Conservation (phyloP, 2,888 invertebrate genomes). For the Phrixothrix hirtus region DNA sequence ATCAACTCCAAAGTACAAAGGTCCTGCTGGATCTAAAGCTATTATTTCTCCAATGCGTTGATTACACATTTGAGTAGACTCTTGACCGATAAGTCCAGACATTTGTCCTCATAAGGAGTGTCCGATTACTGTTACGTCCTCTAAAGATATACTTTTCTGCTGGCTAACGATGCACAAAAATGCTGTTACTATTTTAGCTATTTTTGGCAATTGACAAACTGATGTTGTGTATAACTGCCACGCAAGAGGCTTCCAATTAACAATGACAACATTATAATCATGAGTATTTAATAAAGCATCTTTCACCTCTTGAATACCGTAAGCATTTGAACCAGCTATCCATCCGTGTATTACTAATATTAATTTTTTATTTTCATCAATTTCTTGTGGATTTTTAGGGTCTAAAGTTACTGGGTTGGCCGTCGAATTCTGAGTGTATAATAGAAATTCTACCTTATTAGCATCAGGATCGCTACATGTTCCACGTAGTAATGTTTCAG, state of each 20-base stretch:
- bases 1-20: neutral
- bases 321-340: neutral
- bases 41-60: no score
- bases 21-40: slow-evolving; percentile 3
- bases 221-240: slow-evolving; percentile 15
- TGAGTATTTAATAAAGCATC: slow-evolving; percentile 4
- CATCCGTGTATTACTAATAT: no score
- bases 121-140: neutral
- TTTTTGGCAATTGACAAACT: slow-evolving; percentile 15
- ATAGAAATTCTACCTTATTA: no score
- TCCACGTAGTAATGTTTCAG: no score
- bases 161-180: neutral
- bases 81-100: neutral
- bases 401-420: no score
- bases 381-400: no score
- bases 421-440: no score
- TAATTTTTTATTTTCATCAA: no score
- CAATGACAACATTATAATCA: slow-evolving; percentile 15
- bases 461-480: no score
- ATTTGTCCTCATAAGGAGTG: slow-evolving; percentile 5
- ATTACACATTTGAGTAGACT: neutral
- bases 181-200: neutral
- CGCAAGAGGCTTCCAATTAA: slow-evolving; percentile 17
- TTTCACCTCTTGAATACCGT: slow-evolving; percentile 4
- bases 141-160: neutral